Conservation (phyloP, 2,797 vertebrate genomes). For the Triplophysa yarkandensis region DNA sequence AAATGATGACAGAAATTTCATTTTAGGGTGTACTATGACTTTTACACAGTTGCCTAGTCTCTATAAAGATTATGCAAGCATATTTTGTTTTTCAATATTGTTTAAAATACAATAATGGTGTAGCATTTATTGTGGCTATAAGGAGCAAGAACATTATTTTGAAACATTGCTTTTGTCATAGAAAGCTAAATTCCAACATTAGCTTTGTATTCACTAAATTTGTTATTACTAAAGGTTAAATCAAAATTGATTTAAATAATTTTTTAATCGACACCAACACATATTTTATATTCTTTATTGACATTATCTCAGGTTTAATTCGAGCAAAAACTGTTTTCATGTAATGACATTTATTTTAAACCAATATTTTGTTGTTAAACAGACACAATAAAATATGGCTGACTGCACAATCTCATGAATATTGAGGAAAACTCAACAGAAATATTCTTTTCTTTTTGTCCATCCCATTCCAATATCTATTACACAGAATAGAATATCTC, state of each 20-base stretch:
- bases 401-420: constrained; percentile 45
- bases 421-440: constrained; percentile 11
- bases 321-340: constrained; percentile 35
- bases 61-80: background rate
- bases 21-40: no score
- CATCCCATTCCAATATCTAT: background rate
- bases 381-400: constrained; percentile 31
- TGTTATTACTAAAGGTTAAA: background rate
- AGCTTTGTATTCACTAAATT: background rate
- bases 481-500: background rate
- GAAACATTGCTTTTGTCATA: no score
- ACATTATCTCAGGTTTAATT: constrained; percentile 44
- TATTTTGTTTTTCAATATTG: background rate
- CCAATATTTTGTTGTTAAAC: constrained; percentile 51
- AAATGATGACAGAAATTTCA: no score
- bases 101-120: background rate
- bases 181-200: background rate
- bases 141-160: no score
- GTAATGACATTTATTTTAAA: constrained; percentile 49
- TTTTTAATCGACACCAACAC: constrained; percentile 1
- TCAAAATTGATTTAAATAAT: background rate
- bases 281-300: constrained; percentile 39
- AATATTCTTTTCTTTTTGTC: background rate
- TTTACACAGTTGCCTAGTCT: no score
- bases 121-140: background rate